Evolutionary conservation across 2,113 vertebrate genomes (phyloP).

Genomic region (Candoia aspera): DNA sequence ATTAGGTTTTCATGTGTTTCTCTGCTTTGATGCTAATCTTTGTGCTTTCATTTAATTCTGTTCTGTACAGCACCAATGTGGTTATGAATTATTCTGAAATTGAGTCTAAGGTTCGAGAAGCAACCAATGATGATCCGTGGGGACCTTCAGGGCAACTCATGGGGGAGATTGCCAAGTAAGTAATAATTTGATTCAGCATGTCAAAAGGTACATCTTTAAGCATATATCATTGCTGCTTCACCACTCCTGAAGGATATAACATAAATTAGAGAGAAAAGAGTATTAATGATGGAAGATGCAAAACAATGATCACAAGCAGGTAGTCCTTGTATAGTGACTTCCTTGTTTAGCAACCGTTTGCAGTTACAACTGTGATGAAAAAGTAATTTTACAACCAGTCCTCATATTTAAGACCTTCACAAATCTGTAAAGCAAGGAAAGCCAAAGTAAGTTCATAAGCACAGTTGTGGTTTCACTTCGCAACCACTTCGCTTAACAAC

Average conservation of each 20-base stretch:
- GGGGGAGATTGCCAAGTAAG: slow-evolving; percentile 97
- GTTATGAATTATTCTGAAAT: slow-evolving; percentile 99
- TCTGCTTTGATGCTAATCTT: slow-evolving; percentile 84
- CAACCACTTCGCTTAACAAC: background rate
- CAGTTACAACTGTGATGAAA: background rate
- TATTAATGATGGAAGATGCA: background rate
- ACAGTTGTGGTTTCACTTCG: background rate
- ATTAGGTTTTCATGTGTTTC: slow-evolving; percentile 85
- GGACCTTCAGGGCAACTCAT: slow-evolving; percentile 98
- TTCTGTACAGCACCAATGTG: slow-evolving; percentile 92
- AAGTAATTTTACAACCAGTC: background rate
- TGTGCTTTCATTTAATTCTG: slow-evolving; percentile 71
- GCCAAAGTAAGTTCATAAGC: background rate
- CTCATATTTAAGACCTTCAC: background rate
- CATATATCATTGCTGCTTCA: slow-evolving; percentile 57
- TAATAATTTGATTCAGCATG: slow-evolving; percentile 79
- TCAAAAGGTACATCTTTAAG: slow-evolving; percentile 69
- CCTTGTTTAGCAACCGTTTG: background rate
- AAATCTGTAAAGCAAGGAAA: background rate
- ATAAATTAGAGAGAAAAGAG: background rate
- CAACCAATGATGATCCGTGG: slow-evolving; percentile 98
- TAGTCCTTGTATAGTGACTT: background rate
- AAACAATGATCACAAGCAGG: background rate
- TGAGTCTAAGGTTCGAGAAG: slow-evolving; percentile 99
- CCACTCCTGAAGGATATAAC: slow-evolving; percentile 32